A percentile compares a stretch with the other conserved stretches of the same genome.
These are phyloP conservation scores for Zosterops lateralis DNA, from an alignment of 2,113 vertebrate species.

Conservation along the genomic window DNA sequence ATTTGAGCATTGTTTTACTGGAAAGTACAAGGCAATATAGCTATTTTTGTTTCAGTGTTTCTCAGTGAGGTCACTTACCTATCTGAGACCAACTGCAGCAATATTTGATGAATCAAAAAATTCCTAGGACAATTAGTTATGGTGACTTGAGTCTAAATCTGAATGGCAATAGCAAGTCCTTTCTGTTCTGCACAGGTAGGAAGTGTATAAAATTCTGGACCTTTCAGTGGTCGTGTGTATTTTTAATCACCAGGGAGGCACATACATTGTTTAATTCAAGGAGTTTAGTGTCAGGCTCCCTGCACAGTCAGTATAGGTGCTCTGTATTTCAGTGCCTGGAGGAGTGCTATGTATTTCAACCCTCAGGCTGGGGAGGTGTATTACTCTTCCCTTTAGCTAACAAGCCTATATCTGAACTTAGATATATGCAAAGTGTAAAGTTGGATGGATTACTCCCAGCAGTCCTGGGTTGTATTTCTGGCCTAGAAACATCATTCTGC, in stretches of 20 bases:
- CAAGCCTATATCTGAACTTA: neutral
- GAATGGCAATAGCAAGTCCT: neutral
- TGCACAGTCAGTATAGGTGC: neutral
- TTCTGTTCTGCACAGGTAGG: neutral
- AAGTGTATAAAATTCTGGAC: neutral
- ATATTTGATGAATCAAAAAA: neutral
- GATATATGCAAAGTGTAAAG: neutral
- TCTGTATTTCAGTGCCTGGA: neutral
- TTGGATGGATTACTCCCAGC: neutral
- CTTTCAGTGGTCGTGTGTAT: neutral
- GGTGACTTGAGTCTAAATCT: neutral
- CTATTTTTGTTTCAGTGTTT: neutral
- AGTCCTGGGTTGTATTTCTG: neutral
- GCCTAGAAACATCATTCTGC: neutral
- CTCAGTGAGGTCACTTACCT: neutral
- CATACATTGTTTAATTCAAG: neutral
- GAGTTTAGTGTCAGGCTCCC: neutral
- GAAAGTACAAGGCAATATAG: neutral
- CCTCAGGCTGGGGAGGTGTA: neutral
- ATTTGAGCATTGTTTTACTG: neutral
- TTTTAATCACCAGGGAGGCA: neutral
- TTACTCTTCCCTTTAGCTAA: neutral
- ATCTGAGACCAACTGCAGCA: neutral
- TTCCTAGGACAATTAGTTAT: neutral
- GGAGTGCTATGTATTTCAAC: neutral